Percentiles rank a stretch among this genome's conserved stretches.
These are phyloP conservation scores for Harpalus rubripes DNA, from an alignment of 2,888 invertebrate species.

Conservation along the genomic window DNA sequence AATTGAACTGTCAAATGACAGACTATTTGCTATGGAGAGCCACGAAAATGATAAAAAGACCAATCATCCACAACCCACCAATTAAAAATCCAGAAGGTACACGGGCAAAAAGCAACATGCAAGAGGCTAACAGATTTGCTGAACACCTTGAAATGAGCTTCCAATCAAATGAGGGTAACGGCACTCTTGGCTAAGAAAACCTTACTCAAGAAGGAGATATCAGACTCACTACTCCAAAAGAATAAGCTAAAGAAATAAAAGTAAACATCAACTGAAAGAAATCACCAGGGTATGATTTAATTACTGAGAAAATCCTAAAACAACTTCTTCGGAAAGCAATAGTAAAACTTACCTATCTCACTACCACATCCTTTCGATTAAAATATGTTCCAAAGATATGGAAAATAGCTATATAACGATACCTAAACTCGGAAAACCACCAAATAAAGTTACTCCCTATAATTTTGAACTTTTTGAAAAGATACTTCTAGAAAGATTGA, in stretches of 20 bases:
- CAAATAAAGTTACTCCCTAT: conserved; percentile 67
- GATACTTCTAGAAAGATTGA: conserved; percentile 66
- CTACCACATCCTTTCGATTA: neutral
- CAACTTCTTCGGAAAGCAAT: conserved; percentile 61
- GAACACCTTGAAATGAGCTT: conserved; percentile 68
- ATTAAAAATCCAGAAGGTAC: conserved; percentile 65
- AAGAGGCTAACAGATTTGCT: conserved; percentile 69
- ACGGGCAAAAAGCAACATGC: conserved; percentile 68
- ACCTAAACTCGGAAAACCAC: conserved; percentile 68
- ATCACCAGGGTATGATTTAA: conserved; percentile 69
- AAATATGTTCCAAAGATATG: conserved; percentile 61
- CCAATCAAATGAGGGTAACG: conserved; percentile 56
- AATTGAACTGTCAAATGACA: conserved; percentile 36
- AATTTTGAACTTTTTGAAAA: conserved; percentile 69
- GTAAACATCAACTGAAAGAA: conserved; percentile 54
- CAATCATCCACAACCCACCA: conserved; percentile 61
- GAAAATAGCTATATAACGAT: conserved; percentile 66
- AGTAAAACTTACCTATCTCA: conserved; percentile 67
- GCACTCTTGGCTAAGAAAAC: conserved; percentile 41
- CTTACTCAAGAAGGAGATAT: conserved; percentile 54
- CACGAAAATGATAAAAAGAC: conserved; percentile 63
- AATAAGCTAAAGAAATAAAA: conserved; percentile 55
- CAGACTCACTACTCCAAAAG: too few relatives aligned
- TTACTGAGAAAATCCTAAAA: too few relatives aligned
- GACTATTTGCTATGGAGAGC: conserved; percentile 67